phyloP scores from a whole-genome alignment of 2,113 vertebrate species.

The Otocyon megalotis region DNA sequence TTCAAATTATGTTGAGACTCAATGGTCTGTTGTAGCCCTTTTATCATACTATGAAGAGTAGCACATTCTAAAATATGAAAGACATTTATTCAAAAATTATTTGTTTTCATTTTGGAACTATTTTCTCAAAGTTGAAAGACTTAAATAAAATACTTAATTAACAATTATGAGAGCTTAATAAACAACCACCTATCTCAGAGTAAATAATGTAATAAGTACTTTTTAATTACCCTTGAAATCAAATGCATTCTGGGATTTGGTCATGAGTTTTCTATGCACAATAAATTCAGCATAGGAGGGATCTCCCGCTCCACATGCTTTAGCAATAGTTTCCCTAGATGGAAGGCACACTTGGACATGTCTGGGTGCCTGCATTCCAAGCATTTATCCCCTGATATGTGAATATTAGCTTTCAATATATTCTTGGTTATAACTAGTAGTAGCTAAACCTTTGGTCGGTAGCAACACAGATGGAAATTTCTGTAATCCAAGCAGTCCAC shows the following conservation, averaged over 20 bases:
- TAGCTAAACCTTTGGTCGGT: not conserved
- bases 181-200: not conserved
- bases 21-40: conserved; percentile 90
- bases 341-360: not conserved
- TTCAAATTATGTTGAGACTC: conserved; percentile 92
- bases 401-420: not conserved
- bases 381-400: not conserved
- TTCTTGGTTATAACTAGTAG: not conserved
- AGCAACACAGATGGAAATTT: not conserved
- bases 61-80: conserved; percentile 90
- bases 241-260: not conserved
- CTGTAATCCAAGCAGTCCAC: not conserved
- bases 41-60: conserved; percentile 88
- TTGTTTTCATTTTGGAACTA: conserved; percentile 53
- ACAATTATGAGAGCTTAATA: conserved; percentile 43
- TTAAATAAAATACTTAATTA: conserved; percentile 40
- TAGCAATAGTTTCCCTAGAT: not conserved
- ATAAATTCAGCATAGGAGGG: not conserved
- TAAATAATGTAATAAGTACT: not conserved
- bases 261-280: conserved; percentile 31
- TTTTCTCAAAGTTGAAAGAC: conserved; percentile 27
- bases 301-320: not conserved
- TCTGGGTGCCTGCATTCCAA: not conserved
- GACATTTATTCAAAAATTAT: conserved; percentile 51
- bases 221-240: not conserved